Base-by-base conservation (phyloP, 2,888 invertebrate genomes). In the Melipona beecheii region DNA sequence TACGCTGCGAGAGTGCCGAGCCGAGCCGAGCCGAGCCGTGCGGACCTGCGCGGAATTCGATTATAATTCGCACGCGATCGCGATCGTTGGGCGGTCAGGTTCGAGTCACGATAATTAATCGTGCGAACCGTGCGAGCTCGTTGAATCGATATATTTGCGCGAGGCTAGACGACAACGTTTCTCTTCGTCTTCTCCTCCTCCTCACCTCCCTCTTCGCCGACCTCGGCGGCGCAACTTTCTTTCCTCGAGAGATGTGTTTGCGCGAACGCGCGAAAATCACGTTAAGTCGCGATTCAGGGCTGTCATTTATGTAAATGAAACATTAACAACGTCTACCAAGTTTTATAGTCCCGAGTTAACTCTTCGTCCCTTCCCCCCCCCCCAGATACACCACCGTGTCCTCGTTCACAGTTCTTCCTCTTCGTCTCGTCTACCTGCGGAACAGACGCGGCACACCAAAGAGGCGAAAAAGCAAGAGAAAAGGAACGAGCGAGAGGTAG, bases 301-400 rank as follows among this genome's bases (percentile, higher is more conserved):
- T 85, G 84, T 84, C 85, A 87, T 89, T 88, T 88, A 87, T 90
- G 90, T 86, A 91, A 90, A 90, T 90, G 87, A 81, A 86, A 87
- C 86, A 75, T 89, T 92, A 90, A 89, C 87, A 85, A 88, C 83
- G 89, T 90, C 88, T 88, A 89, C 86, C 86, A 89, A 89, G 87
- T 90, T 91, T 91, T 89, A 91, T 89, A 82, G 86, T 75, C 69
- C 60, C 82, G 78, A 84, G 85, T 86, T 87, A 83, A 82, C 87
- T 75, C 52, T 76, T 75, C 60, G 65, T 43, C 0, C 0, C 43
- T 9, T 9, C 43, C 0, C 43, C 9, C 75, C 79, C 83, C 69
- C 72, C 21, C 72, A 74, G 58, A 82, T 74, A 70, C 77, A 75
- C 58, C 36, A 9, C 11, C 43, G 60, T 58, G 60, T 75, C 80